A percentile compares a stretch with the other conserved stretches of the same genome.
Conservation (phyloP, 2,797 vertebrate genomes). For the Premnoplex brunnescens region DNA sequence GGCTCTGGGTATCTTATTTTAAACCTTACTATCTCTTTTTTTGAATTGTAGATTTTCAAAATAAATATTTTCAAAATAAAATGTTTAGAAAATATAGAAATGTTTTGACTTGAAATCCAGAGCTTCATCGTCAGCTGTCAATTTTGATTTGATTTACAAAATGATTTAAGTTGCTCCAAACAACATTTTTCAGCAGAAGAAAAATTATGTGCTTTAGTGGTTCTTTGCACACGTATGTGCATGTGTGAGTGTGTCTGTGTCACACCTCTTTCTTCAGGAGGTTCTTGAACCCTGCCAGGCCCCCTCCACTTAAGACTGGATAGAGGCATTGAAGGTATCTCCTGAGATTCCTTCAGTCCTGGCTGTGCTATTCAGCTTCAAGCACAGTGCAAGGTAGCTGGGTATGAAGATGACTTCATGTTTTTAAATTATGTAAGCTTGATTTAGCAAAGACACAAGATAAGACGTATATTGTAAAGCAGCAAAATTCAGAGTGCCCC, state of each 20-base stretch:
- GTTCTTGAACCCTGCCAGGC: neutral
- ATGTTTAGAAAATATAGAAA: neutral
- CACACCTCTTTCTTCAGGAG: neutral
- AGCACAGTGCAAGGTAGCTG: neutral
- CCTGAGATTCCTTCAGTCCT: neutral
- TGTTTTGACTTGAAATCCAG: neutral
- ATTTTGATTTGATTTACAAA: slow-evolving; percentile 9
- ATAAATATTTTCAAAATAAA: slow-evolving; percentile 20
- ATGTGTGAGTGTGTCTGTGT: neutral
- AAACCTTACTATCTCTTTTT: neutral
- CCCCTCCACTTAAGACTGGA: neutral
- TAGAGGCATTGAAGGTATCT: neutral
- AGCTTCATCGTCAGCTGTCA: neutral
- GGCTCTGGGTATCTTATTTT: neutral
- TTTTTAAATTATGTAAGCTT: neutral
- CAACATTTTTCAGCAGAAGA: neutral
- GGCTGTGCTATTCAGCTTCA: neutral
- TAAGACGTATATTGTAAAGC: neutral
- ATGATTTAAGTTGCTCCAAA: neutral
- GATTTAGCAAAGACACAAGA: neutral
- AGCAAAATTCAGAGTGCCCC: neutral
- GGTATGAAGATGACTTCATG: neutral
- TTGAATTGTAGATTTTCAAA: neutral
- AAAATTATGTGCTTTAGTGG: neutral
- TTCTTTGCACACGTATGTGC: neutral